phyloP scores from a whole-genome alignment of 2,888 invertebrate genomes.

The Hipparchia semele region DNA sequence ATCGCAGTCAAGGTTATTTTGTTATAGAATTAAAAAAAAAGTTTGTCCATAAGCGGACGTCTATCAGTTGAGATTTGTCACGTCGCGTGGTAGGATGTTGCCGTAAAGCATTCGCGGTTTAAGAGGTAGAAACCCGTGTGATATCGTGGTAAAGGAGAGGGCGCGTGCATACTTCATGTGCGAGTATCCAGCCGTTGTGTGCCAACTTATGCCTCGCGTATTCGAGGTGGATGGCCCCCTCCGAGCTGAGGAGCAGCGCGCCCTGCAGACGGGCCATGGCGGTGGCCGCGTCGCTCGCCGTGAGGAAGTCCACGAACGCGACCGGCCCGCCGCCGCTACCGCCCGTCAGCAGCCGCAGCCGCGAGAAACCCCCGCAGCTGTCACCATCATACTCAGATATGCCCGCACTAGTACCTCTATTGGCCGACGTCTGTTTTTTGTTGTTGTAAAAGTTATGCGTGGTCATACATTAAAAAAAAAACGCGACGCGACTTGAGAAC shows the following conservation, averaged over 20 bases:
- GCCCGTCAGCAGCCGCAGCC: slow-evolving; percentile 97
- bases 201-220: slow-evolving; percentile 99
- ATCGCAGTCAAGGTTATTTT: too few relatives aligned
- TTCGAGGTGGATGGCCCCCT: slow-evolving; percentile 99
- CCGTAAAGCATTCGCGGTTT: not conserved
- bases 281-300: slow-evolving; percentile 94
- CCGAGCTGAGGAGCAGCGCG: slow-evolving; percentile 96
- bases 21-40: too few relatives aligned
- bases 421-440: slow-evolving; percentile 34
- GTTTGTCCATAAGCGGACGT: too few relatives aligned
- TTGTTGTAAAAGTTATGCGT: slow-evolving; percentile 6
- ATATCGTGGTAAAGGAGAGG: slow-evolving; percentile 46
- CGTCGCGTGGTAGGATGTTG: not conserved
- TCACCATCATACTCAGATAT: slow-evolving; percentile 81
- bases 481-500: not conserved
- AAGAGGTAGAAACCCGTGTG: slow-evolving; percentile 36
- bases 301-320: slow-evolving; percentile 99
- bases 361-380: slow-evolving; percentile 99
- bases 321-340: slow-evolving; percentile 87
- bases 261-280: slow-evolving; percentile 98
- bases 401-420: slow-evolving; percentile 69
- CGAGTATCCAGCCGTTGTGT: slow-evolving; percentile 83
- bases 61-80: not conserved
- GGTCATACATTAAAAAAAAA: not conserved
- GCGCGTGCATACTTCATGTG: slow-evolving; percentile 82